Evolutionary conservation across 2,113 vertebrate species (phyloP).

Genomic region (Anarhynchus alexandrinus): DNA sequence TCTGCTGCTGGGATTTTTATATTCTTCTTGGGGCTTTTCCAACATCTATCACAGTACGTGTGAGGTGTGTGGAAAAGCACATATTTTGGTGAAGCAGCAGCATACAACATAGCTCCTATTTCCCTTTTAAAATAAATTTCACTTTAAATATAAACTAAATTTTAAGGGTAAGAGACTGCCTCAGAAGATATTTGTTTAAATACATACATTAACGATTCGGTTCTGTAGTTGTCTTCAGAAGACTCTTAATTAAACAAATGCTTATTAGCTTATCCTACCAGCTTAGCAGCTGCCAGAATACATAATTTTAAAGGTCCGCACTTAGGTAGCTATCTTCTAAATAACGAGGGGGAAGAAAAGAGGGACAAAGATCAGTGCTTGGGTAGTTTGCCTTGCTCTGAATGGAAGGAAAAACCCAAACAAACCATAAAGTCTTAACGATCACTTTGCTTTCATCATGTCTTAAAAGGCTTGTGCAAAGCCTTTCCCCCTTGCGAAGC

Average conservation of each 20-base stretch:
- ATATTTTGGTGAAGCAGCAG: not conserved
- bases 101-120: not conserved
- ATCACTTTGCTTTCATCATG: conserved; percentile 6
- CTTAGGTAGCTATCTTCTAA: not conserved
- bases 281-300: not conserved
- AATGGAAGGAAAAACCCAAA: conserved; percentile 40
- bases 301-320: not conserved
- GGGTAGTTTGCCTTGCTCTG: not conserved
- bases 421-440: conserved; percentile 32
- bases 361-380: not conserved
- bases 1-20: not conserved
- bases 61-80: not conserved
- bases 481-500: not conserved
- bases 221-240: not conserved
- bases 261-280: not conserved
- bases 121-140: not conserved
- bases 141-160: not conserved
- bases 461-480: not conserved
- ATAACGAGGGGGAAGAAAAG: not conserved
- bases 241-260: not conserved
- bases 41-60: not conserved
- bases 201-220: not conserved
- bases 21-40: not conserved
- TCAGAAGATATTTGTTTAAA: not conserved
- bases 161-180: not conserved